phyloP scores from a whole-genome alignment of 2,113 vertebrate species.

The Telmatochromis brachygnathus region DNA sequence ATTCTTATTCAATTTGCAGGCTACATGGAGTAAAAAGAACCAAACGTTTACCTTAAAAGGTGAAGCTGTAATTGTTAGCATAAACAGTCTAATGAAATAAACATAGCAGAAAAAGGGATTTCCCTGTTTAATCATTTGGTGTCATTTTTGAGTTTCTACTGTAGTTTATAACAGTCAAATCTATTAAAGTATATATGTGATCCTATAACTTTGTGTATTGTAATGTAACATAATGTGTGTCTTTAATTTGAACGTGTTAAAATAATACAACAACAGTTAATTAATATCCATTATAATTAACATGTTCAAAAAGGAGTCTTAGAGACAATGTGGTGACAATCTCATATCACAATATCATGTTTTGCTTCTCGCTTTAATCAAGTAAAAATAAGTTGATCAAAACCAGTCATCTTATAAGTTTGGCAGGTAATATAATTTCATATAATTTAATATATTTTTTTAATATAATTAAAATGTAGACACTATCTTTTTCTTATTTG shows the following conservation, averaged over 20 bases:
- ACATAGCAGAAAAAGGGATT: background rate
- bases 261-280: background rate
- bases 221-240: background rate
- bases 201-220: background rate
- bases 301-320: background rate
- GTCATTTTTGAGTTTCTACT: background rate
- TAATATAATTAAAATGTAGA: background rate
- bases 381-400: background rate
- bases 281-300: background rate
- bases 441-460: accelerated
- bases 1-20: background rate
- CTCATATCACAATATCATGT: background rate
- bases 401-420: accelerated
- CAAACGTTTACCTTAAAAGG: accelerated
- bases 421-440: background rate
- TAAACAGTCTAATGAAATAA: background rate
- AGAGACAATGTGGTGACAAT: background rate
- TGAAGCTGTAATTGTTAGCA: background rate
- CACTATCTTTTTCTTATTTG: background rate
- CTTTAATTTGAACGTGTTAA: background rate
- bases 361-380: background rate
- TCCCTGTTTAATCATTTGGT: accelerated
- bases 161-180: background rate
- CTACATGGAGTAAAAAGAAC: background rate
- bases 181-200: background rate